Percentiles rank a stretch among this genome's conserved stretches.
Evolutionary conservation across 2,888 invertebrate genomes (phyloP).

Genomic region (Aromia moschata): DNA sequence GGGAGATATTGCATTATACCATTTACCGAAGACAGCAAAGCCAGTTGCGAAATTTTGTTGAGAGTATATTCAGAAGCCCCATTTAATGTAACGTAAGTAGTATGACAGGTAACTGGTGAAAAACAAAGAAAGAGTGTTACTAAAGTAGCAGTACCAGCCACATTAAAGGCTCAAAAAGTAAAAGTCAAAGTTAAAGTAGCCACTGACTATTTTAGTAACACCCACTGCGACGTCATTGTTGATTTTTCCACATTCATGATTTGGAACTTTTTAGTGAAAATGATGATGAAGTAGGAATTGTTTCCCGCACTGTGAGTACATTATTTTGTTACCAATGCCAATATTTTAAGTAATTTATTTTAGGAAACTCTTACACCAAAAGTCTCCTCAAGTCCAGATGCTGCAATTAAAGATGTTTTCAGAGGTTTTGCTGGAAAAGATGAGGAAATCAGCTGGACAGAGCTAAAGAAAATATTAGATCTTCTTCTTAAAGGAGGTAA

Average conservation of each 20-base stretch:
- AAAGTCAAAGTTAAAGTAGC: too few species aligned
- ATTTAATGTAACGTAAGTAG: constrained; percentile 85
- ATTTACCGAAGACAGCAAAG: constrained; percentile 86
- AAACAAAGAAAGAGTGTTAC: too few species aligned
- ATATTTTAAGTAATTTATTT: neutral
- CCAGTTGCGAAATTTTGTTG: constrained; percentile 85
- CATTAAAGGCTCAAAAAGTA: too few species aligned
- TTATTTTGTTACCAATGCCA: neutral
- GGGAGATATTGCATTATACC: constrained; percentile 94
- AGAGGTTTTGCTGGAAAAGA: constrained; percentile 84
- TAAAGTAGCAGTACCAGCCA: too few species aligned
- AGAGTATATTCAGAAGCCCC: constrained; percentile 92
- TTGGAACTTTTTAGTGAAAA: constrained; percentile 73
- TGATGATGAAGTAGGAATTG: constrained; percentile 71
- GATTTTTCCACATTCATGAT: too few species aligned
- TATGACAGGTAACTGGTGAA: too few species aligned
- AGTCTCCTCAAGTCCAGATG: constrained; percentile 11
- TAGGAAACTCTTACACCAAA: neutral
- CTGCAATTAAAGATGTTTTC: constrained; percentile 83
- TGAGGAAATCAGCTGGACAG: constrained; percentile 91
- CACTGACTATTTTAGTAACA: too few species aligned
- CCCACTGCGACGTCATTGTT: too few species aligned
- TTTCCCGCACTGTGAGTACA: too few species aligned
- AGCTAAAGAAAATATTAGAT: constrained; percentile 79
- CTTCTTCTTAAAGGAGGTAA: constrained; percentile 30